Evolutionary conservation across 92 coral and sea anemone genomes (phyloP).

Genomic region (Epizoanthus fatuus): DNA sequence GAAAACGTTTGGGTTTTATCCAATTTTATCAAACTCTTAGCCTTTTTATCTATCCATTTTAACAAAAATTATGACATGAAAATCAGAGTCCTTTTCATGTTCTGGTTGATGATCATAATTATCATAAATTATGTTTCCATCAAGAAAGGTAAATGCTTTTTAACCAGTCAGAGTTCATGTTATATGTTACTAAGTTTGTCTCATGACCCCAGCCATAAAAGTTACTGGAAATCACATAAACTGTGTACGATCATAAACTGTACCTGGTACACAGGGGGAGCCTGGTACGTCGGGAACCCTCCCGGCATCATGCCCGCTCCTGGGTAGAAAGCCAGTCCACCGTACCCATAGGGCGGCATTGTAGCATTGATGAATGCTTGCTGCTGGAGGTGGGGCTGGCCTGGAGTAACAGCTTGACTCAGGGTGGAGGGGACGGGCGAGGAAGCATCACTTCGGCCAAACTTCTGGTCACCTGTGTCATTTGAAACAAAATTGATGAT

Average conservation of each 20-base stretch:
- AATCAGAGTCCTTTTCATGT: no score
- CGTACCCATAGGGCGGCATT: slow-evolving; percentile 83
- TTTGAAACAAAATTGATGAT: background rate
- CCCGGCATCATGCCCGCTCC: slow-evolving; percentile 94
- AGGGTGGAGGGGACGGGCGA: slow-evolving; percentile 90
- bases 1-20: no score
- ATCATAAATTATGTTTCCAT: no score
- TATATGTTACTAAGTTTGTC: no score
- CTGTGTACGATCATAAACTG: background rate
- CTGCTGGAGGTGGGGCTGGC: slow-evolving; percentile 86
- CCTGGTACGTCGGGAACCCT: slow-evolving; percentile 88
- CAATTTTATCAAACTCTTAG: no score
- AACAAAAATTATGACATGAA: no score
- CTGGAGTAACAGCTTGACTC: slow-evolving; percentile 79
- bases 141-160: no score
- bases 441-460: slow-evolving; percentile 93
- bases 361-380: slow-evolving; percentile 90
- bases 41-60: no score
- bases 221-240: background rate
- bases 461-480: slow-evolving; percentile 83
- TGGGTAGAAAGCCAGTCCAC: slow-evolving; percentile 95
- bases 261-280: slow-evolving; percentile 91
- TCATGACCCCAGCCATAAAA: background rate
- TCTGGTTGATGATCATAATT: no score
- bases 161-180: no score